phyloP scores from a whole-genome alignment of 2,797 vertebrate species.

The Anguilla pacifica region DNA sequence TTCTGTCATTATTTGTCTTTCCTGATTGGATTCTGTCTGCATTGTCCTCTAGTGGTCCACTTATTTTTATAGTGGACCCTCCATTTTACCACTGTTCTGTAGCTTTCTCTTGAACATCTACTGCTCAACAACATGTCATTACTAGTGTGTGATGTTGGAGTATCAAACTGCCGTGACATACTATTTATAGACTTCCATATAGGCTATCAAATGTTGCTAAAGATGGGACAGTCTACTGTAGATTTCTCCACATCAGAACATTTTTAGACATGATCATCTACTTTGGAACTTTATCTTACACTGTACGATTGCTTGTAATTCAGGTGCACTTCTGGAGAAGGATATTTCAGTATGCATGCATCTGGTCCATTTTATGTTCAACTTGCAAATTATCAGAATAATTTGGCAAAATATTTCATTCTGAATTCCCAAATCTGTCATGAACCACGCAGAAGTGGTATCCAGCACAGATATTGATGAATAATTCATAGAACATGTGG shows the following conservation, averaged over 20 bases:
- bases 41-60: not conserved
- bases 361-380: not conserved
- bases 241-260: not conserved
- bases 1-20: not conserved
- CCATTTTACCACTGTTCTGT: not conserved
- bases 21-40: not conserved
- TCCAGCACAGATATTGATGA: not conserved
- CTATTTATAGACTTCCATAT: not conserved
- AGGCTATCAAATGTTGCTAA: not conserved
- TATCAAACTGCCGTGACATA: not conserved
- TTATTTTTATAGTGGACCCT: not conserved
- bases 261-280: not conserved
- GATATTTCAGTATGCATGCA: not conserved
- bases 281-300: not conserved
- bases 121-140: not conserved
- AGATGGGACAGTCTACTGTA: not conserved
- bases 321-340: not conserved
- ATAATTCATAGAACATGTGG: not conserved
- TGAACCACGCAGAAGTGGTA: not conserved
- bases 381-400: not conserved
- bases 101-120: not conserved
- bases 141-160: not conserved
- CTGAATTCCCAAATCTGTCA: not conserved
- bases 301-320: not conserved
- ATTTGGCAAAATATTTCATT: slow-evolving; percentile 8